Evolutionary conservation across 1,140 invertebrate species (phyloP).

Genomic region (Hesperophylax magnus): DNA sequence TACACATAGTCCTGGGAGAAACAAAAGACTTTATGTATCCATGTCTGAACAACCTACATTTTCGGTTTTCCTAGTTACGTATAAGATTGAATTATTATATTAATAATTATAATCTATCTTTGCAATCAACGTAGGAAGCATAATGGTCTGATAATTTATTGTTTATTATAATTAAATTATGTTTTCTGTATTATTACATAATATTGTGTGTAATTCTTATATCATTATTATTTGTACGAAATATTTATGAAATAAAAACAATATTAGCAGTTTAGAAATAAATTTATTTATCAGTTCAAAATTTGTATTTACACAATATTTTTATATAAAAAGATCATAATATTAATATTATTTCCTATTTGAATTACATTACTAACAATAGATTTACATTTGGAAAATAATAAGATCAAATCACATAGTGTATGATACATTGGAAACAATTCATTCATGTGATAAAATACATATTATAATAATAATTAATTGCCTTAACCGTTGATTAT

Average conservation of each 20-base stretch:
- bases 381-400: constrained; percentile 54
- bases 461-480: constrained; percentile 18
- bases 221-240: background rate
- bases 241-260: constrained; percentile 44
- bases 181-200: too few species aligned
- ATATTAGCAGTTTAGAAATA: constrained; percentile 54
- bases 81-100: constrained; percentile 29
- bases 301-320: constrained; percentile 58
- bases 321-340: constrained; percentile 57
- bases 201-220: too few species aligned
- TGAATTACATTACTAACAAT: constrained; percentile 55
- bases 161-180: too few species aligned
- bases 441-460: constrained; percentile 31
- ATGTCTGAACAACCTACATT: constrained; percentile 20
- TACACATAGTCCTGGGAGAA: background rate
- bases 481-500: constrained; percentile 12
- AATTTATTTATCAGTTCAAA: constrained; percentile 59
- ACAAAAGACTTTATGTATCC: constrained; percentile 7
- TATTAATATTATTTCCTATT: constrained; percentile 56
- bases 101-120: constrained; percentile 8
- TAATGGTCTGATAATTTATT: too few species aligned
- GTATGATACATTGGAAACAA: constrained; percentile 37
- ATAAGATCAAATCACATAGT: constrained; percentile 46
- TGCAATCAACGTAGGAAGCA: background rate
- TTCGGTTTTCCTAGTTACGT: constrained; percentile 16